A percentile compares a stretch with the other conserved stretches of the same genome.
phyloP scores from a whole-genome alignment of 2,888 invertebrate species.

The Himalopsyche tibetana region DNA sequence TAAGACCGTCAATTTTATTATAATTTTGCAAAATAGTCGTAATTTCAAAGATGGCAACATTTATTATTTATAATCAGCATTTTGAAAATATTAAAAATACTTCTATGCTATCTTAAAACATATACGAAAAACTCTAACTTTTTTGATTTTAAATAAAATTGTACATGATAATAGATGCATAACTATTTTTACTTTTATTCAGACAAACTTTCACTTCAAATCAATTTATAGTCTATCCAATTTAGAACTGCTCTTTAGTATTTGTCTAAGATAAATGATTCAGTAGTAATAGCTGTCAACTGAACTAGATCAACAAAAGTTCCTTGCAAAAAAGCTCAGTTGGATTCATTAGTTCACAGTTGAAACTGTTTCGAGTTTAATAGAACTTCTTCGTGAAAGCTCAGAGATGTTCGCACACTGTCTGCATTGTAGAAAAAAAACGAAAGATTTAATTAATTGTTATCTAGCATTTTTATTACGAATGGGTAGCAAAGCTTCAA shows the following conservation, averaged over 20 bases:
- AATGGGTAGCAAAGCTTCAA: neutral
- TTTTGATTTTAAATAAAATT: too few relatives aligned
- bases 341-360: constrained; percentile 54
- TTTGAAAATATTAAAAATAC: too few relatives aligned
- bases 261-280: constrained; percentile 52
- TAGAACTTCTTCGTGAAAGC: constrained; percentile 15
- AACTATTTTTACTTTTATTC: too few relatives aligned
- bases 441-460: neutral
- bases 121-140: too few relatives aligned
- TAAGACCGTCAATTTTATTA: too few relatives aligned
- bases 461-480: neutral
- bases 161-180: too few relatives aligned
- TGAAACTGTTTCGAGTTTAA: constrained; percentile 5
- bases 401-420: neutral
- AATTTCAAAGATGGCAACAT: too few relatives aligned
- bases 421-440: neutral
- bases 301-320: constrained; percentile 62
- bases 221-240: neutral
- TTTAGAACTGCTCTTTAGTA: neutral
- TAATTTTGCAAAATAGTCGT: too few relatives aligned
- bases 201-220: constrained; percentile 1
- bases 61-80: too few relatives aligned
- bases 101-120: too few relatives aligned
- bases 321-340: constrained; percentile 46
- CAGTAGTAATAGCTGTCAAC: constrained; percentile 63